Percentiles rank a stretch among this genome's conserved stretches.
Evolutionary conservation across 2,113 vertebrate species (phyloP).

Genomic region (Lutjanus erythropterus): DNA sequence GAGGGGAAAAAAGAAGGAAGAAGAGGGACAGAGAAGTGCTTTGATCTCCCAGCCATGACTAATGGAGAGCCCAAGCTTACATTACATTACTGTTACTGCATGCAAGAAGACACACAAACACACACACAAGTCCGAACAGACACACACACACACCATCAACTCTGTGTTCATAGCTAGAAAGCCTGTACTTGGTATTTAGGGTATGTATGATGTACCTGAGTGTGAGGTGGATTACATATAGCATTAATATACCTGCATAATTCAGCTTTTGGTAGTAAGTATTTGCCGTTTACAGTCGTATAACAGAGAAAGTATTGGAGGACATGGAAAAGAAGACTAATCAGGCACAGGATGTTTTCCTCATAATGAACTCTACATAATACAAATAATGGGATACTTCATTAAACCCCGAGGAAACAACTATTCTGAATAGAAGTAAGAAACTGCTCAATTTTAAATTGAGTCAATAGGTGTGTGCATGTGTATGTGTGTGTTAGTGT

Average conservation of each 20-base stretch:
- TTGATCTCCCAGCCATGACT: constrained; percentile 73
- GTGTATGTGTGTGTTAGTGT: neutral
- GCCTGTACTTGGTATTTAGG: constrained; percentile 23
- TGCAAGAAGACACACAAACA: constrained; percentile 38
- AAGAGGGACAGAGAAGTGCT: constrained; percentile 55
- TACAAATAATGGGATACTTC: neutral
- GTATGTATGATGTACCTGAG: neutral
- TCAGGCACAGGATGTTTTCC: neutral
- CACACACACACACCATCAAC: constrained; percentile 20
- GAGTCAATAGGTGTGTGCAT: neutral
- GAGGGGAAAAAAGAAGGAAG: neutral
- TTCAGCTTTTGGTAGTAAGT: neutral
- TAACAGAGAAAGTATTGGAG: neutral
- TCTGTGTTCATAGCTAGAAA: constrained; percentile 13
- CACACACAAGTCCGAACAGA: constrained; percentile 27
- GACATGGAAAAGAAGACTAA: neutral
- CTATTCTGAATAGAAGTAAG: neutral
- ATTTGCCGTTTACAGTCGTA: neutral
- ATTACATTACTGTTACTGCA: constrained; percentile 53
- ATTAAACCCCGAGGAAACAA: neutral
- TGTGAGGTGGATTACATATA: constrained; percentile 1
- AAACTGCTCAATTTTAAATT: neutral
- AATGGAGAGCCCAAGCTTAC: constrained; percentile 64
- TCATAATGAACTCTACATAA: neutral
- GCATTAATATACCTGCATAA: neutral